Evolutionary conservation across 2,113 vertebrate species (phyloP).

Genomic region (Microtus ochrogaster): DNA sequence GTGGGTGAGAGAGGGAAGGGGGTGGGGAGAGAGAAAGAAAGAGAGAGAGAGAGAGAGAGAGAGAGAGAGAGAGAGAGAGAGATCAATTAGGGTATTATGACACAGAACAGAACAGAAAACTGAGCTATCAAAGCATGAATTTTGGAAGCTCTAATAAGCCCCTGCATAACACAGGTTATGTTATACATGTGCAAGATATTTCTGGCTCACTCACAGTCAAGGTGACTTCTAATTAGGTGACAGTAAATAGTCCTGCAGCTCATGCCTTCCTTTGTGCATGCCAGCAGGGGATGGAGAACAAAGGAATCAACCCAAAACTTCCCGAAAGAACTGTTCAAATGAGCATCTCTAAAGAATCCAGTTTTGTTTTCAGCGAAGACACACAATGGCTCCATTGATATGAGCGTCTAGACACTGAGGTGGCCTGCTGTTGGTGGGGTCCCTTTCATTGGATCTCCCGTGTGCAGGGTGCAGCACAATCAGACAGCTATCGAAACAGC

Average conservation of each 20-base stretch:
- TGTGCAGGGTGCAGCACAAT: background rate
- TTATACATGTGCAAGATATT: background rate
- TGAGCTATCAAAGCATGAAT: background rate
- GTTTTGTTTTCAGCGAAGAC: constrained; percentile 25
- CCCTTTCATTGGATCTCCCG: background rate
- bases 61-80: background rate
- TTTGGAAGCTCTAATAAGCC: background rate
- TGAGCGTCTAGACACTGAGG: background rate
- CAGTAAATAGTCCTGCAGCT: background rate
- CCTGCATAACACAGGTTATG: background rate
- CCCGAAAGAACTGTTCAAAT: background rate
- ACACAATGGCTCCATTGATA: background rate
- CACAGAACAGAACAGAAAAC: background rate
- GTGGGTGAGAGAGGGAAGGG: no score
- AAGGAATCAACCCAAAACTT: background rate
- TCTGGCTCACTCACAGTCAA: background rate
- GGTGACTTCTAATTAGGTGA: background rate
- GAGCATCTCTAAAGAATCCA: background rate
- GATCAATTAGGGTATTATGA: background rate
- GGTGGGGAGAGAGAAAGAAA: background rate
- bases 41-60: background rate
- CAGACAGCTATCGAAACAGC: background rate
- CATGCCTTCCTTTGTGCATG: constrained; percentile 23
- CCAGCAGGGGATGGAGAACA: background rate
- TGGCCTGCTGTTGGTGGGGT: background rate